Evolutionary conservation across 2,888 invertebrate genomes (phyloP).

Genomic region (Nephrocerus scutellatus): DNA sequence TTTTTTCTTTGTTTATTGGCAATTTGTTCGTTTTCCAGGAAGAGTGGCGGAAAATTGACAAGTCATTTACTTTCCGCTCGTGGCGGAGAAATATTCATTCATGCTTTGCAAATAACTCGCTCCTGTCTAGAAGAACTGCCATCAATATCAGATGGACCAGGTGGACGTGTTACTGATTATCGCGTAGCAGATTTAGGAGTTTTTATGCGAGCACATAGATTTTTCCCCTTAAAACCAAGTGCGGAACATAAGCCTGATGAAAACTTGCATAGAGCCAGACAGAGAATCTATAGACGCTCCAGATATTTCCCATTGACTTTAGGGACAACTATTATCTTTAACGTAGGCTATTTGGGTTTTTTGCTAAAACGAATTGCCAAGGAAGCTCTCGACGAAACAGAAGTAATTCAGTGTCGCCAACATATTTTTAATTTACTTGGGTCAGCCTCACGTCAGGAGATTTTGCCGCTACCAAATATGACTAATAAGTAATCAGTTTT

Average conservation of each 20-base stretch:
- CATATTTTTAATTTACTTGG: conserved; percentile 73
- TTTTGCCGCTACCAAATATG: conserved; percentile 63
- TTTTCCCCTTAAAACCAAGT: conserved; percentile 63
- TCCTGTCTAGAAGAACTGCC: conserved; percentile 91
- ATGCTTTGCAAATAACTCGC: conserved; percentile 76
- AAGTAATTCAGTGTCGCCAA: conserved; percentile 78
- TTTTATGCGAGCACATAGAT: conserved; percentile 75
- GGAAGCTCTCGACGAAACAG: conserved; percentile 76
- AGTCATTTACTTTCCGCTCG: conserved; percentile 91
- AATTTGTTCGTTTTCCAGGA: conserved; percentile 45
- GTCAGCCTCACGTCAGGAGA: conserved; percentile 77
- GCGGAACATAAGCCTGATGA: conserved; percentile 32
- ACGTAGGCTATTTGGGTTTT: conserved; percentile 78
- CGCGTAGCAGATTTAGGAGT: conserved; percentile 77
- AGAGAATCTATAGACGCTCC: conserved; percentile 68
- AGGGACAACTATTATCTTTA: conserved; percentile 80
- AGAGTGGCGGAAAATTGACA: conserved; percentile 77
- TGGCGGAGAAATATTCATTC: conserved; percentile 93
- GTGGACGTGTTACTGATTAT: conserved; percentile 91
- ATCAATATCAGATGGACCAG: conserved; percentile 88
- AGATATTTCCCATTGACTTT: conserved; percentile 86
- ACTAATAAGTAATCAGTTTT: conserved; percentile 54
- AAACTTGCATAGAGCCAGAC: conserved; percentile 57
- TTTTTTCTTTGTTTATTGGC: not conserved
- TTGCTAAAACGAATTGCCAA: conserved; percentile 72